Percentiles rank a stretch among this genome's conserved stretches.
Evolutionary conservation across 2,888 invertebrate species (phyloP).

Genomic region (Pterostichus niger): DNA sequence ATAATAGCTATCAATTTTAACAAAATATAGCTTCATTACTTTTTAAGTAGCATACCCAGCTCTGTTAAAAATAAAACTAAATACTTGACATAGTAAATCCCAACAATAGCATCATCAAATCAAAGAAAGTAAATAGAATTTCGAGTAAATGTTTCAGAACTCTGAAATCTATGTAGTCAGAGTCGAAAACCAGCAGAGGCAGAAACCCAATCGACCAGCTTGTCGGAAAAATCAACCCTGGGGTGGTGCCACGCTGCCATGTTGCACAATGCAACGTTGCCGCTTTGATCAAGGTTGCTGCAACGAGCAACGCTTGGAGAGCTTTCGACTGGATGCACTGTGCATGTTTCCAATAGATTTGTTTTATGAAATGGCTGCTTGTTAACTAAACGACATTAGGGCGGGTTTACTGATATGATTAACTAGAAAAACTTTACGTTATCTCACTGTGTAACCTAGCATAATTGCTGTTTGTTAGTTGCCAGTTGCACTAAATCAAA

Average conservation of each 20-base stretch:
- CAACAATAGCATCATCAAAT: too few species aligned
- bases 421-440: not conserved
- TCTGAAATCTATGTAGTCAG: too few species aligned
- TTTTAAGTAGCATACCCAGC: too few species aligned
- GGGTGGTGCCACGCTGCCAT: constrained; percentile 31
- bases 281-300: constrained; percentile 44
- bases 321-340: not conserved
- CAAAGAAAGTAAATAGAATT: too few species aligned
- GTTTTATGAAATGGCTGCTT: constrained; percentile 46
- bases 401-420: constrained; percentile 31
- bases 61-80: too few species aligned
- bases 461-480: too few species aligned
- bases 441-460: not conserved
- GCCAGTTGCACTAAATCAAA: too few species aligned
- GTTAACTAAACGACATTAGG: constrained; percentile 28
- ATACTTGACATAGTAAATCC: too few species aligned
- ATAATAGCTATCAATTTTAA: too few species aligned
- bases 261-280: constrained; percentile 38
- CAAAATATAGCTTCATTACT: too few species aligned
- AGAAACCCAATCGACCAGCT: constrained; percentile 19
- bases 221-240: constrained; percentile 40
- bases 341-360: constrained; percentile 47
- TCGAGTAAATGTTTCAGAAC: too few species aligned
- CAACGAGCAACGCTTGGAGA: not conserved
- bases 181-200: not conserved